Percentiles rank a stretch among this genome's conserved stretches.
Conservation (phyloP, 1,140 invertebrate species). For the Atta cephalotes region DNA sequence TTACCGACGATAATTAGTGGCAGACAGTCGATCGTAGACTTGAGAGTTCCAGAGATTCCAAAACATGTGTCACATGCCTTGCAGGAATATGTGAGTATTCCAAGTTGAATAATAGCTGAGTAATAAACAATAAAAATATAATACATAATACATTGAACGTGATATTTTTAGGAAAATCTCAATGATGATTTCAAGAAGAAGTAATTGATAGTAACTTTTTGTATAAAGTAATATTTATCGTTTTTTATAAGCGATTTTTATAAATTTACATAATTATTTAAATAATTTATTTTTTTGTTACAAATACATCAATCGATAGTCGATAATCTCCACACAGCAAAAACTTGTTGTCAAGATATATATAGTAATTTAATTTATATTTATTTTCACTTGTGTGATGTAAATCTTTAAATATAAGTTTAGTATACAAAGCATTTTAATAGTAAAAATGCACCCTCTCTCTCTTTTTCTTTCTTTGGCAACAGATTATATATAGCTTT, state of each 20-base stretch:
- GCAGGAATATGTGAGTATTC: slow-evolving; percentile 82
- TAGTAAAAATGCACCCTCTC: background rate
- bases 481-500: background rate
- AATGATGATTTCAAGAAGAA: slow-evolving; percentile 52
- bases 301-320: background rate
- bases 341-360: background rate
- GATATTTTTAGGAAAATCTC: slow-evolving; percentile 72
- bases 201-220: slow-evolving; percentile 31
- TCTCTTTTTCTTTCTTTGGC: background rate
- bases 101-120: background rate
- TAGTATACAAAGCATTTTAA: background rate
- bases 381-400: background rate
- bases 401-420: background rate
- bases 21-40: slow-evolving; percentile 63
- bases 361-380: slow-evolving; percentile 20
- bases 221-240: background rate
- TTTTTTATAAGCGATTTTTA: slow-evolving; percentile 6
- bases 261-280: background rate
- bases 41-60: slow-evolving; percentile 69
- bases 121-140: slow-evolving; percentile 28
- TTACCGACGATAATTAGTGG: slow-evolving; percentile 81
- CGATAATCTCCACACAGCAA: background rate
- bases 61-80: slow-evolving; percentile 78
- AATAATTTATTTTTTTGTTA: slow-evolving; percentile 43
- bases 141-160: slow-evolving; percentile 4